A percentile compares a stretch with the other conserved stretches of the same genome.
Evolutionary conservation across 2,888 invertebrate genomes (phyloP).

Genomic region (Tridacna gigas): DNA sequence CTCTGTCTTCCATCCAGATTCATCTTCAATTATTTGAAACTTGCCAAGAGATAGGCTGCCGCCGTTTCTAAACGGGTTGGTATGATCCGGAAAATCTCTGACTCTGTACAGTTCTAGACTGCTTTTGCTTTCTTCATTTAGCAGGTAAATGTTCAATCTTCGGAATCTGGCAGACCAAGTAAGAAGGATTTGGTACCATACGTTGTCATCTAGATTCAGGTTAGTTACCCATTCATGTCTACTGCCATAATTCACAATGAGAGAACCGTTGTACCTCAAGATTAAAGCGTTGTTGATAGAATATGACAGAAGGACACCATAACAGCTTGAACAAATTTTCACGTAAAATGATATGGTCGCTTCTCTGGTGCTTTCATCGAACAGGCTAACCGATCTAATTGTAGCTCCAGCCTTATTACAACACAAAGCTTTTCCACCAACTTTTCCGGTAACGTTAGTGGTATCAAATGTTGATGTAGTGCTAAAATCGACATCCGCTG

Average conservation of each 20-base stretch:
- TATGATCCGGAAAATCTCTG: background rate
- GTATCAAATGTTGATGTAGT: background rate
- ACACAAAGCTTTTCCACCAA: slow-evolving; percentile 40
- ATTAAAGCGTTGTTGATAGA: too few species aligned
- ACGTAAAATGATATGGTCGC: slow-evolving; percentile 46
- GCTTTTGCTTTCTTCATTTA: slow-evolving; percentile 5
- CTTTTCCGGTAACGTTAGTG: slow-evolving; percentile 29
- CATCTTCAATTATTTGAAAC: slow-evolving; percentile 44
- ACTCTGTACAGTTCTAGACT: background rate
- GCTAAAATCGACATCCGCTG: too few species aligned
- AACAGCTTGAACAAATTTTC: slow-evolving; percentile 45
- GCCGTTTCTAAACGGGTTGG: slow-evolving; percentile 37
- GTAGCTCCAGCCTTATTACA: slow-evolving; percentile 37
- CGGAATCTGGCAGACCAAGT: background rate
- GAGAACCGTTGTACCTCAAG: too few species aligned
- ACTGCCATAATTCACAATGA: too few species aligned
- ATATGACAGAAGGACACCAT: slow-evolving; percentile 50
- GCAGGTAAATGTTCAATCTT: slow-evolving; percentile 34
- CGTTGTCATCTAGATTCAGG: too few species aligned
- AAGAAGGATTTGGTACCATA: too few species aligned
- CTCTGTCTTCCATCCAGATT: slow-evolving; percentile 44
- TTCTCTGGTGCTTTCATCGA: slow-evolving; percentile 21
- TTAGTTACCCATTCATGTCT: too few species aligned
- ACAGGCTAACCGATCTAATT: slow-evolving; percentile 30
- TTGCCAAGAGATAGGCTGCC: slow-evolving; percentile 51